These are phyloP conservation scores for Bombus balteatus DNA, from an alignment of 1,140 invertebrate genomes.

Conservation along the genomic window DNA sequence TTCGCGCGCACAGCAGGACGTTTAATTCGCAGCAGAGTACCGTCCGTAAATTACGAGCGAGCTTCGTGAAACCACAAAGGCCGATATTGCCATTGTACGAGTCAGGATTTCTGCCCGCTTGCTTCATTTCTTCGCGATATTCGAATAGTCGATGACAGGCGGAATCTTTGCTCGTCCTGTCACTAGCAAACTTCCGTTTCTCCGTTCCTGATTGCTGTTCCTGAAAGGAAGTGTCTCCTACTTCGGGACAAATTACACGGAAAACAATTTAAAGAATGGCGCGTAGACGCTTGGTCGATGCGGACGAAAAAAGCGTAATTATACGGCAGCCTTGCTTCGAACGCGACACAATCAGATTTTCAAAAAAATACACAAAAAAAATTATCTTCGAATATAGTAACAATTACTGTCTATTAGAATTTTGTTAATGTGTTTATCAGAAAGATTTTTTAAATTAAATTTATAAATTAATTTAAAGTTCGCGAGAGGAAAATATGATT, in stretches of 20 bases:
- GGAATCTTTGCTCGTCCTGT: conserved; percentile 6
- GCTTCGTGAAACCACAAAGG: conserved; percentile 13
- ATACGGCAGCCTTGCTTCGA: too few species aligned
- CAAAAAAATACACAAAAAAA: not conserved
- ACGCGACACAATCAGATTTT: too few species aligned
- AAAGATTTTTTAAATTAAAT: not conserved
- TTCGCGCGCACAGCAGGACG: not conserved
- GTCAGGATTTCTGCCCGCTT: conserved; percentile 6
- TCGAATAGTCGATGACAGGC: conserved; percentile 14
- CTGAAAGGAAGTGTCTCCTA: not conserved
- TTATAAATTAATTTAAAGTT: not conserved
- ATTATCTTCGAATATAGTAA: not conserved
- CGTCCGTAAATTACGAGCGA: conserved; percentile 34
- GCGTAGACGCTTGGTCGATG: not conserved
- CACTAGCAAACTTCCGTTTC: conserved; percentile 35
- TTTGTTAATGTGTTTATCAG: not conserved
- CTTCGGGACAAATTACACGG: conserved; percentile 19
- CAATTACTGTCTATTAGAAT: not conserved
- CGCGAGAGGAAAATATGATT: not conserved
- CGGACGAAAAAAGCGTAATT: not conserved
- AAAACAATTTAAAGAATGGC: conserved; percentile 13
- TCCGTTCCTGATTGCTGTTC: conserved; percentile 3
- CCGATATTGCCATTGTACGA: conserved; percentile 20
- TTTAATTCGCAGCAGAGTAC: conserved; percentile 3
- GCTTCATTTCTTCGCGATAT: conserved; percentile 35